Evolutionary conservation across 1,140 invertebrate genomes (phyloP).

Genomic region (Drosophila virilis): DNA sequence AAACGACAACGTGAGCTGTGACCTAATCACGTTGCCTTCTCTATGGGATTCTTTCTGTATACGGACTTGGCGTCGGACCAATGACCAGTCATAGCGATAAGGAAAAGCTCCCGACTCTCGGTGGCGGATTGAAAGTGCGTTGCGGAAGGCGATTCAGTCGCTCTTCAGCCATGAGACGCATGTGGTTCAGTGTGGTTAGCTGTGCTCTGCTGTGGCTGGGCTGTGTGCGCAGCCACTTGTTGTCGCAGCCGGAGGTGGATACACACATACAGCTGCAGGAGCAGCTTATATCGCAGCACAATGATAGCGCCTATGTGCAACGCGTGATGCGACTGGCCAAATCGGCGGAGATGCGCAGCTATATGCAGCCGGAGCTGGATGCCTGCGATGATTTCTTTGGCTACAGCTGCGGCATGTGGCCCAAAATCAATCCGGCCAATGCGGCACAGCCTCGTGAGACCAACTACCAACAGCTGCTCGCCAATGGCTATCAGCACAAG

Average conservation of each 20-base stretch:
- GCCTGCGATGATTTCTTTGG: conserved; percentile 74
- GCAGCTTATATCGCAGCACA: conserved; percentile 67
- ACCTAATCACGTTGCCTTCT: conserved; percentile 40
- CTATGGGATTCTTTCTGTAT: conserved; percentile 6
- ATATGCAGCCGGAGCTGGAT: conserved; percentile 56
- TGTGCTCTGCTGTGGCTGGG: conserved; percentile 16
- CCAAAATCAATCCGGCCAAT: conserved; percentile 73
- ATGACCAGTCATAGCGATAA: conserved; percentile 47
- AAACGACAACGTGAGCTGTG: conserved; percentile 30
- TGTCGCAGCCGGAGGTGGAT: conserved; percentile 54
- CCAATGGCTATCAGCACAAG: conserved; percentile 59
- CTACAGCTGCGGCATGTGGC: conserved; percentile 76
- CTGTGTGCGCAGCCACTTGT: conserved; percentile 40
- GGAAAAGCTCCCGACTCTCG: conserved; percentile 23
- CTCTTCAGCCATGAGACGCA: conserved; percentile 57
- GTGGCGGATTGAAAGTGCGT: conserved; percentile 60
- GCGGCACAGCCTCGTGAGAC: conserved; percentile 54
- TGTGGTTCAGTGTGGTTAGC: conserved; percentile 3
- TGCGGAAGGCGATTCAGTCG: conserved; percentile 32
- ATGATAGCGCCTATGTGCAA: conserved; percentile 71
- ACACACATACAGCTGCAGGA: conserved; percentile 64
- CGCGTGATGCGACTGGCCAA: conserved; percentile 74
- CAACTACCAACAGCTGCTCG: conserved; percentile 58
- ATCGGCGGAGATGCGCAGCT: conserved; percentile 76
- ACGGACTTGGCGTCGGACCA: conserved; percentile 17